phyloP scores from a whole-genome alignment of 2,797 vertebrate species.

The Amblyraja radiata region DNA sequence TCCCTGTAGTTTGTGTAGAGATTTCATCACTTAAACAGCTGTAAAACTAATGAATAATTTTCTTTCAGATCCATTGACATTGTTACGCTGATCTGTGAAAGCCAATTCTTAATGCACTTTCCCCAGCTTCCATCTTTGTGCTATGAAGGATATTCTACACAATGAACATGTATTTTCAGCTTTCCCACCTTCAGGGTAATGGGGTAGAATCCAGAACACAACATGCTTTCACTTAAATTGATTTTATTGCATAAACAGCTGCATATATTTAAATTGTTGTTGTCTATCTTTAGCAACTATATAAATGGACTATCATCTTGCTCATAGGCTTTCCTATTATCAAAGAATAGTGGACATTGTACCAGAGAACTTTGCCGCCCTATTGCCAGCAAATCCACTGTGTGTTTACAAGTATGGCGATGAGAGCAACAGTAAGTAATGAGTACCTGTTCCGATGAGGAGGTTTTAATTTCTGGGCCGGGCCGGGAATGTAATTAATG shows the following conservation, averaged over 20 bases:
- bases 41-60: neutral
- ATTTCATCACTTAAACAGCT: neutral
- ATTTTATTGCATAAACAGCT: neutral
- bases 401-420: constrained; percentile 83
- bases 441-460: neutral
- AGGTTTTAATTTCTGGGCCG: neutral
- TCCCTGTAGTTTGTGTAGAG: neutral
- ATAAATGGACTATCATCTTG: neutral
- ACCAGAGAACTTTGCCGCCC: constrained; percentile 79
- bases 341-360: constrained; percentile 92
- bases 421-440: constrained; percentile 76
- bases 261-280: neutral
- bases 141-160: neutral
- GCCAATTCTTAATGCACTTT: neutral
- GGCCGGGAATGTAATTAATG: neutral
- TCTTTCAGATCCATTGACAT: neutral
- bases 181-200: neutral
- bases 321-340: constrained; percentile 84
- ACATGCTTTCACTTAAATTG: neutral
- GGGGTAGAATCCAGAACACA: neutral
- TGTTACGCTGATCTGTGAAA: neutral
- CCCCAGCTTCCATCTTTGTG: neutral
- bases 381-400: constrained; percentile 80
- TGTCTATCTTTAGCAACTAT: neutral
- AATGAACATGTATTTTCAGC: neutral